phyloP scores from a whole-genome alignment of 2,797 vertebrate species.

The Neomorphus geoffroyi region DNA sequence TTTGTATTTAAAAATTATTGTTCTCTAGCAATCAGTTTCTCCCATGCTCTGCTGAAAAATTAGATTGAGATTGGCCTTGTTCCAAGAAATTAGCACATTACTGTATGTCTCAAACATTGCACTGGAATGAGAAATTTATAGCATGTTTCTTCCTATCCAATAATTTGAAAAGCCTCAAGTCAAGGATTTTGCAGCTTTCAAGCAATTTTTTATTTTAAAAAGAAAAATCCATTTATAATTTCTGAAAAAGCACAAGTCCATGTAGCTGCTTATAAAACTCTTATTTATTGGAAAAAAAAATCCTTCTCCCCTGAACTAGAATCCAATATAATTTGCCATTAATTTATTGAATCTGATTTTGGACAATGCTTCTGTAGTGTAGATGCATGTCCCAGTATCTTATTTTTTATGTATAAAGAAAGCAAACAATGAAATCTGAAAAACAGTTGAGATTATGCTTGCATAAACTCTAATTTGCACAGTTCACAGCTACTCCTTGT shows the following conservation, averaged over 20 bases:
- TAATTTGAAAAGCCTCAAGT: slow-evolving; percentile 70
- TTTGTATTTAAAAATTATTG: background rate
- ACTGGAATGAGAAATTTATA: slow-evolving; percentile 52
- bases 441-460: slow-evolving; percentile 75
- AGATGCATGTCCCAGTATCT: slow-evolving; percentile 79
- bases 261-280: slow-evolving; percentile 75
- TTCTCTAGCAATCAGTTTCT: slow-evolving; percentile 44
- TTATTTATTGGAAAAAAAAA: slow-evolving; percentile 71
- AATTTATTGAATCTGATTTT: slow-evolving; percentile 81
- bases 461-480: slow-evolving; percentile 85
- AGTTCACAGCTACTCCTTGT: slow-evolving; percentile 85
- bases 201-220: slow-evolving; percentile 62
- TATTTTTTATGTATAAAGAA: slow-evolving; percentile 80
- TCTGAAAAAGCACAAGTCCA: slow-evolving; percentile 83
- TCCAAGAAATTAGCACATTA: slow-evolving; percentile 47
- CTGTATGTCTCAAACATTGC: slow-evolving; percentile 52
- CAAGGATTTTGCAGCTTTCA: slow-evolving; percentile 78
- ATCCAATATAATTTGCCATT: slow-evolving; percentile 77
- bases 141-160: slow-evolving; percentile 63
- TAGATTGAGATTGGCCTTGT: slow-evolving; percentile 59
- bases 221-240: slow-evolving; percentile 68
- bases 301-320: slow-evolving; percentile 79
- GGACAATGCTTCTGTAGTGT: slow-evolving; percentile 82
- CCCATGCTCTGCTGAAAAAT: slow-evolving; percentile 61
- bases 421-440: slow-evolving; percentile 64